A percentile compares a stretch with the other conserved stretches of the same genome.
Evolutionary conservation across 2,113 vertebrate genomes (phyloP).

Genomic region (Paraplagusia blochii): DNA sequence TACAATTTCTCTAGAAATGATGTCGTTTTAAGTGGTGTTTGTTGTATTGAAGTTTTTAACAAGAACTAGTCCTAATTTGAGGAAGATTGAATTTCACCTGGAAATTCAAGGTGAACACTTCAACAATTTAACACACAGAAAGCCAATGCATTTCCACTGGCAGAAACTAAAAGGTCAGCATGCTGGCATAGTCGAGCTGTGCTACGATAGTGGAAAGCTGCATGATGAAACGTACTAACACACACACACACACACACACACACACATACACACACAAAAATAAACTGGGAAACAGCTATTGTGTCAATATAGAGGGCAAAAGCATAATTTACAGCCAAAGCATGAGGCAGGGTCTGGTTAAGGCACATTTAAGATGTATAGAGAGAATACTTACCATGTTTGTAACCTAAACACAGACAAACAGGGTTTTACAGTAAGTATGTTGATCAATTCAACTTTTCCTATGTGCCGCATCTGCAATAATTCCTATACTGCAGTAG

Average conservation of each 20-base stretch:
- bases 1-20: too few species aligned
- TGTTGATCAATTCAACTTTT: constrained; percentile 12
- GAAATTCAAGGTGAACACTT: constrained; percentile 1
- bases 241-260: background rate
- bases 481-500: too few species aligned
- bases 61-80: background rate
- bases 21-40: too few species aligned
- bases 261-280: constrained; percentile 24
- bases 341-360: constrained; percentile 71
- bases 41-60: too few species aligned
- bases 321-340: constrained; percentile 47
- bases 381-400: constrained; percentile 95
- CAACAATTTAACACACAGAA: background rate
- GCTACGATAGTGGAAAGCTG: constrained; percentile 12
- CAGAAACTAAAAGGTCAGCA: constrained; percentile 71
- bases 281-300: constrained; percentile 34
- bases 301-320: constrained; percentile 38
- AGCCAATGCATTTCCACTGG: constrained; percentile 46
- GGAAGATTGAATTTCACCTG: background rate
- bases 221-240: constrained; percentile 1
- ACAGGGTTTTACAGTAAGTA: constrained; percentile 70
- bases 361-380: constrained; percentile 74
- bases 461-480: background rate
- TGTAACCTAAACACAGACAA: constrained; percentile 97
- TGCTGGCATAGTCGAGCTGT: constrained; percentile 70